Evolutionary conservation across 2,888 invertebrate species (phyloP), one percentile per base, ranked within the genome.

Genomic region (Gryllus longicercus): DNA sequence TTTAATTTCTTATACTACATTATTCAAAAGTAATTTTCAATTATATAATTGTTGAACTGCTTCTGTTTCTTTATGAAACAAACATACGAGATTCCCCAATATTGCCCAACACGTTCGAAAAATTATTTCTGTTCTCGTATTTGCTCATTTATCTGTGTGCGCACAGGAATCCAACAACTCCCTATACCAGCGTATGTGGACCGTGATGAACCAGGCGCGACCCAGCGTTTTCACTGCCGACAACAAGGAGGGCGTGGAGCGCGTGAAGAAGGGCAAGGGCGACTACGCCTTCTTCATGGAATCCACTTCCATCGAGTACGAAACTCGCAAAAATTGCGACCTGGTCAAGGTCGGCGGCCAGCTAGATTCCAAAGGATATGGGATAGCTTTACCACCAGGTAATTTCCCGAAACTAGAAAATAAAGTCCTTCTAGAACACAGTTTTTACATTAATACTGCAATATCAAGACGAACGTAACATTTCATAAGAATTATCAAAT

Each of bases 211-310:
- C 83, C 92, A 93, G 11, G 91, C 95, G 0, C 90, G 93, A 51
- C 96, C 96, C 0, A 91, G 93, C 0, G 96, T 97, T 0, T 97
- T 96, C 86, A 92, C 94, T 14, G 91, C 90, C 81, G 93, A 90
- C 85, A 98, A 97, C 86, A 91, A 92, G 76, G 95, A 96, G 85
- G 98, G 98, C 0, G 93, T 96, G 1, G 94, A 96, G 18, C 90
- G 95, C 81, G 98, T 98, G 0, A 85, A 91, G 79, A 93, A 92
- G 86, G 92, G 91, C 75, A 94, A 94, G 86, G 91, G 93, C 79
- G 90, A 90, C 80, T 99, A 97, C 87, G 99, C 99, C 4, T 99
- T 94, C 86, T 89, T 99, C 77, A 98, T 98, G 96, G 99, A 99
- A 88, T 97, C 97, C 11, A 95, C 97, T 0, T 93, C 94, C 1